Base-by-base conservation (phyloP, 1,140 invertebrate genomes). In the Luehdorfia chinensis region DNA sequence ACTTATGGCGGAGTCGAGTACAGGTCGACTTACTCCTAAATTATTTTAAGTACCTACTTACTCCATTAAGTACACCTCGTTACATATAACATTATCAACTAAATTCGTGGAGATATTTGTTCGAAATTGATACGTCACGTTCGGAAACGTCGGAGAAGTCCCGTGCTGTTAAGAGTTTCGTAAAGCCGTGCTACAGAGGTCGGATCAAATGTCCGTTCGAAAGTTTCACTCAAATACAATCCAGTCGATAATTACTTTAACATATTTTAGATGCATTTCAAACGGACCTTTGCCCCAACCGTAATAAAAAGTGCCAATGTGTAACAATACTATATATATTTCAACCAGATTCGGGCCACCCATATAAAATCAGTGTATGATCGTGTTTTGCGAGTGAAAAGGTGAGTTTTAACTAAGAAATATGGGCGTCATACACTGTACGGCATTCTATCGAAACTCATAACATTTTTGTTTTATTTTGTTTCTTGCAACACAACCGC, bases 321-420 rank as follows among this genome's bases (percentile, higher is more conserved):
- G 57, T 53, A 55, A 55, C 59, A n/a, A n/a, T n/a, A n/a, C n/a
- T n/a, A n/a, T n/a, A n/a, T 47, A 46, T 64, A 59, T 57, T 50
- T 67, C 64, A 64, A 85, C 81, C 81, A 86, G 81, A 86, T 80
- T 81, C 77, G 81, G 81, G 81, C 66, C 74, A 75, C 81, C 79
- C 79, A 80, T 81, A 51, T 33, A 50, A 66, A 59, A 66, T 60
- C 62, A 70, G 75, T 71, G 71, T 75, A 77, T 63, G 72, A 64
- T 60, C 4, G 4, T 55, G 56, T 55, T 60, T 57, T 36, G 36
- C n/a, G n/a, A n/a, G n/a, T n/a, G n/a, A n/a, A 58, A 6, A 70
- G 51, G 34, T 18, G 21, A 55, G 51, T 30, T 27, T 14, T 30
- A 30, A 6, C 6, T n/a, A 34, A n/a, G n/a, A n/a, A n/a, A 30